Evolutionary conservation across 2,888 invertebrate species (phyloP).

Genomic region (Caenorhabditis sp.): DNA sequence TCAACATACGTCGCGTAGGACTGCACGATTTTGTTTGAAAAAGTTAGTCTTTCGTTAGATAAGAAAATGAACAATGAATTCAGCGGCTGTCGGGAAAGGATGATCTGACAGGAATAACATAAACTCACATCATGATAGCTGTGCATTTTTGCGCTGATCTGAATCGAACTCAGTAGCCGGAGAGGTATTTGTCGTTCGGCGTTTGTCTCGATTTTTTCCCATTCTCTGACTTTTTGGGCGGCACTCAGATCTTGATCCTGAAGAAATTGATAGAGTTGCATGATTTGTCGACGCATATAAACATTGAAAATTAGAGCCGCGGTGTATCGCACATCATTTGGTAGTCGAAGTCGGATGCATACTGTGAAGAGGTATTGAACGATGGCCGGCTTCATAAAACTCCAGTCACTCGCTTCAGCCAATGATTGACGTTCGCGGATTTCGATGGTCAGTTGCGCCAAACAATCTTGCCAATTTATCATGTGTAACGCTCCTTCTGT

Average conservation of each 20-base stretch:
- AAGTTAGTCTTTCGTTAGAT: too few species aligned
- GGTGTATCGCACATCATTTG: slow-evolving; percentile 60
- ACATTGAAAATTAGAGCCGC: slow-evolving; percentile 45
- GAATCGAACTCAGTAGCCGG: slow-evolving; percentile 72
- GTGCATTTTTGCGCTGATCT: slow-evolving; percentile 73
- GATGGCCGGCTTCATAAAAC: slow-evolving; percentile 51
- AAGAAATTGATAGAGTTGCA: slow-evolving; percentile 14
- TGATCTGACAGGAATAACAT: neutral
- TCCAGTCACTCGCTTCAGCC: slow-evolving; percentile 19
- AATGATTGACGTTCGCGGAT: slow-evolving; percentile 21
- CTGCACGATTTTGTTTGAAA: too few species aligned
- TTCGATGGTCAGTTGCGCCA: slow-evolving; percentile 29
- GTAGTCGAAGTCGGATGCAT: slow-evolving; percentile 63
- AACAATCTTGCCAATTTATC: slow-evolving; percentile 43
- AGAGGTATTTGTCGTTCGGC: slow-evolving; percentile 71
- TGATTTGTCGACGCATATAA: slow-evolving; percentile 50
- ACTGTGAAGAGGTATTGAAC: slow-evolving; percentile 67
- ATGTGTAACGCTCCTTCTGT: slow-evolving; percentile 17
- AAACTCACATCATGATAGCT: slow-evolving; percentile 71
- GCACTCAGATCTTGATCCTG: slow-evolving; percentile 11
- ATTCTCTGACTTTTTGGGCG: slow-evolving; percentile 45
- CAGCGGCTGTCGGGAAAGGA: too few species aligned
- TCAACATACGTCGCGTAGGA: too few species aligned
- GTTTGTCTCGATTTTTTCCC: slow-evolving; percentile 61
- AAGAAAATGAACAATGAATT: too few species aligned